Evolutionary conservation across 1,140 invertebrate genomes (phyloP).

Genomic region (Nasonia vitripennis): DNA sequence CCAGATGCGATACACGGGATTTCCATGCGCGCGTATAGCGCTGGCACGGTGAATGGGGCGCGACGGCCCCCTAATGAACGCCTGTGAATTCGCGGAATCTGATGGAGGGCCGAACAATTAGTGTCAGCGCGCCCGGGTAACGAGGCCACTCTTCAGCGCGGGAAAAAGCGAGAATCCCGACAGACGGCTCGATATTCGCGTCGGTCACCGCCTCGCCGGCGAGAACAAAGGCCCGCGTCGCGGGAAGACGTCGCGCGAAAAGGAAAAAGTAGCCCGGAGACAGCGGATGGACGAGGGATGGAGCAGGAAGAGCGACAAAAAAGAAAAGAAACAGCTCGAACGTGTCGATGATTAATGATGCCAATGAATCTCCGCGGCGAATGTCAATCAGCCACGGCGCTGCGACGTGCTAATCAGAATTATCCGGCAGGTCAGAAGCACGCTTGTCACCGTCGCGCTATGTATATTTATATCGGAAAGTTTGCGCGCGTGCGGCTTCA

Average conservation of each 20-base stretch:
- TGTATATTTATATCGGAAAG: slow-evolving; percentile 11
- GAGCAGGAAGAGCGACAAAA: not conserved
- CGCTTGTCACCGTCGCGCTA: not conserved
- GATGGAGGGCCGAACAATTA: slow-evolving; percentile 19
- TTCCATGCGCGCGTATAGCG: not conserved
- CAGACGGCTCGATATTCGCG: not conserved
- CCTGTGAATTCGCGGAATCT: slow-evolving; percentile 29
- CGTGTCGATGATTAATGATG: slow-evolving; percentile 11
- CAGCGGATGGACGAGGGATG: not conserved
- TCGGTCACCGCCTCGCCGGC: not conserved
- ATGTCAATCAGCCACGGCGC: not conserved
- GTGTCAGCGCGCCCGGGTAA: slow-evolving; percentile 8
- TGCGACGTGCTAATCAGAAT: not conserved
- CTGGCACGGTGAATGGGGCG: not conserved
- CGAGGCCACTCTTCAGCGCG: slow-evolving; percentile 1
- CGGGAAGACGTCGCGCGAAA: not conserved
- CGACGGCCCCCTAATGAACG: slow-evolving; percentile 26
- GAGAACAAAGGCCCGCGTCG: not conserved
- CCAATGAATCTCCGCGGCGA: not conserved
- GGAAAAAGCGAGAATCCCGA: not conserved
- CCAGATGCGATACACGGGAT: not conserved
- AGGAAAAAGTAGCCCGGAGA: not conserved
- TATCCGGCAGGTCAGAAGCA: not conserved
- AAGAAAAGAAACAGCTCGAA: not conserved
- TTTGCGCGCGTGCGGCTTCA: not conserved